phyloP scores from a whole-genome alignment of 2,888 invertebrate genomes.

The Teleiodes luculella region DNA sequence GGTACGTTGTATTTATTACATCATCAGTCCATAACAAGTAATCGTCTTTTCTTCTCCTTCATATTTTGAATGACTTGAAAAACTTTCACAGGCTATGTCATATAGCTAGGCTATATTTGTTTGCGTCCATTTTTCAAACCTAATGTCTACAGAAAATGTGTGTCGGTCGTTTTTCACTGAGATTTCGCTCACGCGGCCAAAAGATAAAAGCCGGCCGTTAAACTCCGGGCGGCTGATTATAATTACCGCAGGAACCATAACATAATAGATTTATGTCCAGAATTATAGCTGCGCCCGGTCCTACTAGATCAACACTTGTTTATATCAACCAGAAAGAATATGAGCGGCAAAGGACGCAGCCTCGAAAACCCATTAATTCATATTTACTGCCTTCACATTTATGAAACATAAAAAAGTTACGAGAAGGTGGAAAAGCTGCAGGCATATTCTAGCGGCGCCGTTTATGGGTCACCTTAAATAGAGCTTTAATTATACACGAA shows the following conservation, averaged over 20 bases:
- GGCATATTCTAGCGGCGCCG: constrained; percentile 50
- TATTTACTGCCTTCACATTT: constrained; percentile 70
- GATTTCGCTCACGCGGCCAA: constrained; percentile 1
- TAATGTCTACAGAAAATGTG: background rate
- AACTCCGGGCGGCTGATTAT: constrained; percentile 23
- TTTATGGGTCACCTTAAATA: constrained; percentile 69
- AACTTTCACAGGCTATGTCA: too few species aligned
- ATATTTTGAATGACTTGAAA: too few species aligned
- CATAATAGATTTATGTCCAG: constrained; percentile 36
- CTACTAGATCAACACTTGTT: constrained; percentile 48
- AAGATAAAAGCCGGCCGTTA: constrained; percentile 17
- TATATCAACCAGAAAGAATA: constrained; percentile 45
- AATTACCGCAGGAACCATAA: constrained; percentile 36
- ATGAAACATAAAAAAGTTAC: constrained; percentile 74
- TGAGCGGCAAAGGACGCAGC: constrained; percentile 44
- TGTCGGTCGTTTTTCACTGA: background rate
- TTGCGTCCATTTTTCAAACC: background rate
- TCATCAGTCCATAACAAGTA: too few species aligned
- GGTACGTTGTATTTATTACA: too few species aligned
- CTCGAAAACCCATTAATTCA: constrained; percentile 68
- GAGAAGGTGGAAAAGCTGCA: constrained; percentile 62
- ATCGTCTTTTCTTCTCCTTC: too few species aligned
- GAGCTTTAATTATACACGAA: constrained; percentile 56
- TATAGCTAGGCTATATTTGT: too few species aligned
- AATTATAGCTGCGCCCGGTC: constrained; percentile 37